Evolutionary conservation across 1,140 invertebrate genomes (phyloP).

Genomic region (Temnothorax nylanderi): DNA sequence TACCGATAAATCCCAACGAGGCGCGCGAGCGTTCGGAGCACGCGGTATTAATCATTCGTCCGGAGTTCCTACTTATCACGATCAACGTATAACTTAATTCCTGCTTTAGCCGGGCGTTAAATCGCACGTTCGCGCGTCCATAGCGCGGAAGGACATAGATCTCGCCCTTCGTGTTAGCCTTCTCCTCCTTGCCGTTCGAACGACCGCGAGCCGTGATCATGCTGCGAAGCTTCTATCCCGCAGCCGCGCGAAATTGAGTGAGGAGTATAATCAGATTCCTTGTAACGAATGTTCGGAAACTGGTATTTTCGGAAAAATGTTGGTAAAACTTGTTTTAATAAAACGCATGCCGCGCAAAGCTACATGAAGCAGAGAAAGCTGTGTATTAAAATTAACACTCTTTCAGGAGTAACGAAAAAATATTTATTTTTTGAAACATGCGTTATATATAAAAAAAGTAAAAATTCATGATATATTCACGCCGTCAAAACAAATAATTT

Average conservation of each 20-base stretch:
- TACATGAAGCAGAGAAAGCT: neutral
- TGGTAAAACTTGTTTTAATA: neutral
- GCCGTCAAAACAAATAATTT: neutral
- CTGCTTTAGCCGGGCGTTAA: slow-evolving; percentile 50
- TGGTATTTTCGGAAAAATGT: neutral
- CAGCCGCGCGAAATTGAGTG: slow-evolving; percentile 21
- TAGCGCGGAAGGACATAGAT: slow-evolving; percentile 54
- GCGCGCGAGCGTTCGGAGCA: slow-evolving; percentile 38
- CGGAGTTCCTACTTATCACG: slow-evolving; percentile 62
- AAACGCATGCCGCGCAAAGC: no score
- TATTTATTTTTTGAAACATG: neutral
- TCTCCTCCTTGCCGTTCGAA: slow-evolving; percentile 2
- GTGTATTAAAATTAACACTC: neutral
- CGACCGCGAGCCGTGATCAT: slow-evolving; percentile 22
- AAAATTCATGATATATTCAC: neutral
- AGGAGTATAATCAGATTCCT: slow-evolving; percentile 40
- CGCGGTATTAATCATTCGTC: slow-evolving; percentile 64
- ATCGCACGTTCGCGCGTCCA: slow-evolving; percentile 47
- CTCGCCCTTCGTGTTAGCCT: slow-evolving; percentile 38
- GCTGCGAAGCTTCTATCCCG: slow-evolving; percentile 25
- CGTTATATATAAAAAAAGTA: neutral
- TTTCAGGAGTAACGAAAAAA: neutral
- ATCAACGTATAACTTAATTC: slow-evolving; percentile 68
- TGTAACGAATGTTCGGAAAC: neutral
- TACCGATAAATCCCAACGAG: slow-evolving; percentile 60